These are phyloP conservation scores for Nasonovia ribisnigri DNA, from an alignment of 2,888 invertebrate genomes.

Conservation along the genomic window DNA sequence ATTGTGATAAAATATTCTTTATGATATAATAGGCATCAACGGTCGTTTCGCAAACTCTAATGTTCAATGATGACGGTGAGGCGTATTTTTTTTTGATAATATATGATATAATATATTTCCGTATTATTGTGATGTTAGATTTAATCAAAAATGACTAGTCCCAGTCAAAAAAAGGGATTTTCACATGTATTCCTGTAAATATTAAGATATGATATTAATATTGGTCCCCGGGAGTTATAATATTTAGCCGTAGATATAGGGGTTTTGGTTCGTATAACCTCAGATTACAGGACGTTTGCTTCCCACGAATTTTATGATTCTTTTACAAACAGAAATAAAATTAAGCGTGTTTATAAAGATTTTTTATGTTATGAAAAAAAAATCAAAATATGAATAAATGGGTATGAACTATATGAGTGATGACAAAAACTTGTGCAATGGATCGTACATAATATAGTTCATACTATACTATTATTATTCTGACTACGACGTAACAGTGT, in stretches of 20 bases:
- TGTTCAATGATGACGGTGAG: background rate
- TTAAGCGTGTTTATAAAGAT: background rate
- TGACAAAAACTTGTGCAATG: background rate
- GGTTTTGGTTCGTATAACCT: background rate
- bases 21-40: background rate
- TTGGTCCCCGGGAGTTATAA: background rate
- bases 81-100: background rate
- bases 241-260: no score
- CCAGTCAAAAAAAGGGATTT: background rate
- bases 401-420: background rate
- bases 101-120: background rate
- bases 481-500: background rate
- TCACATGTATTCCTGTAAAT: background rate
- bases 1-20: background rate
- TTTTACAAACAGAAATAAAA: background rate
- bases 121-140: background rate
- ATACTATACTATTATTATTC: background rate
- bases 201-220: background rate
- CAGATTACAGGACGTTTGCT: background rate
- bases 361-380: background rate
- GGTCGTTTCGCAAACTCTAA: background rate
- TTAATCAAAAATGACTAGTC: background rate
- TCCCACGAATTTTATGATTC: background rate
- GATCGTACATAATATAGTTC: no score
- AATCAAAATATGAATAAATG: background rate